Evolutionary conservation across 2,888 invertebrate genomes (phyloP).

Genomic region (Tenthredo mesomela): DNA sequence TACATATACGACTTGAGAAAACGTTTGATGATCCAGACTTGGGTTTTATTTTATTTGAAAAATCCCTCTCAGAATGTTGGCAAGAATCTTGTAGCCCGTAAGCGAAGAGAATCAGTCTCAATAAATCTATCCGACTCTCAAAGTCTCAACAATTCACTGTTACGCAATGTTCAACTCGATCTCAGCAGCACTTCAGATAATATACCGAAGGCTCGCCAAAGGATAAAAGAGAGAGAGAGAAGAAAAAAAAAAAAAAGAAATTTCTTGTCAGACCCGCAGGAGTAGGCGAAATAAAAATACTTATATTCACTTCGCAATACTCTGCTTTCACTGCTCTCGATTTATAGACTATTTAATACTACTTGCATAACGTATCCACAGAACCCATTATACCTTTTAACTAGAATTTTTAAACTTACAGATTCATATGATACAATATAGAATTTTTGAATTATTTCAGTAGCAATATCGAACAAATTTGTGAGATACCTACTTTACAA

Average conservation of each 20-base stretch:
- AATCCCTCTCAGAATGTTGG: slow-evolving; percentile 23
- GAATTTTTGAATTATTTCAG: neutral
- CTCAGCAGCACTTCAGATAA: slow-evolving; percentile 16
- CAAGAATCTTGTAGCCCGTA: neutral
- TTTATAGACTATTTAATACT: slow-evolving; percentile 10
- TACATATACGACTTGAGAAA: neutral
- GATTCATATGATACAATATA: neutral
- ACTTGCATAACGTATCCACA: neutral
- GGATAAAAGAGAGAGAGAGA: neutral
- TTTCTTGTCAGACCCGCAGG: neutral
- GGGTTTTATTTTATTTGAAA: neutral
- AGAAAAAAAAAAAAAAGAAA: neutral
- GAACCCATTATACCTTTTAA: neutral
- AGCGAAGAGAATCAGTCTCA: neutral
- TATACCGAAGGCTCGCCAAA: neutral
- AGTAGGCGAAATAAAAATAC: neutral
- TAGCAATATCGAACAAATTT: neutral
- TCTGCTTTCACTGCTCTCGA: slow-evolving; percentile 30
- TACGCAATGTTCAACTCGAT: slow-evolving; percentile 30
- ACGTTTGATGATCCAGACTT: slow-evolving; percentile 6
- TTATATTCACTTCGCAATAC: neutral
- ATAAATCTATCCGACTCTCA: neutral
- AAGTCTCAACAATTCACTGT: slow-evolving; percentile 22
- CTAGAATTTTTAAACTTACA: neutral
- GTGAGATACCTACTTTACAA: too few species aligned